phyloP scores from a whole-genome alignment of 2,888 invertebrate species.

The Melanchra persicariae region DNA sequence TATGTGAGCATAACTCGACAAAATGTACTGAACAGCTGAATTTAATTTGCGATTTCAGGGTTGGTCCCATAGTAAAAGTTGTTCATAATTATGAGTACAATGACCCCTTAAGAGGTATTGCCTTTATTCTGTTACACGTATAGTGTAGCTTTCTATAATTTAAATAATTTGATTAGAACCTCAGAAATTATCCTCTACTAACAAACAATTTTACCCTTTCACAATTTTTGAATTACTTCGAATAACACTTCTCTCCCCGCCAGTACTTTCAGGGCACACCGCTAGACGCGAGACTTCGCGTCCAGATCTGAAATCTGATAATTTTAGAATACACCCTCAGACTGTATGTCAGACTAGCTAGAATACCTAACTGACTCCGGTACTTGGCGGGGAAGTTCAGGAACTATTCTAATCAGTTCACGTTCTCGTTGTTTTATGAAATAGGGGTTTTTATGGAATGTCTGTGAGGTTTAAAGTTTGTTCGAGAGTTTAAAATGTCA shows the following conservation, averaged over 20 bases:
- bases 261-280: neutral
- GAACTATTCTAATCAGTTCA: neutral
- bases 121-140: too few species aligned
- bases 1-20: too few species aligned
- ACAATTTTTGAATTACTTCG: too few species aligned
- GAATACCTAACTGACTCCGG: constrained; percentile 42
- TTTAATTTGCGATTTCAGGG: too few species aligned
- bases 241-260: neutral
- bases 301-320: constrained; percentile 48
- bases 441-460: neutral
- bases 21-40: too few species aligned
- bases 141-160: too few species aligned
- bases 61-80: too few species aligned
- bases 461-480: neutral
- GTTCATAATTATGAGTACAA: too few species aligned
- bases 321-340: constrained; percentile 43
- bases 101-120: too few species aligned
- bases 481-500: neutral
- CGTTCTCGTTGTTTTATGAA: neutral
- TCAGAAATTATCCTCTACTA: too few species aligned
- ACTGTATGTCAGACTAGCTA: neutral
- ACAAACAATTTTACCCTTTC: too few species aligned
- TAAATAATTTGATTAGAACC: neutral
- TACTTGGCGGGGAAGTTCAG: constrained; percentile 28
- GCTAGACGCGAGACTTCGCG: constrained; percentile 15